A percentile compares a stretch with the other conserved stretches of the same genome.
phyloP scores from a whole-genome alignment of 2,113 vertebrate species.

The Riparia riparia region DNA sequence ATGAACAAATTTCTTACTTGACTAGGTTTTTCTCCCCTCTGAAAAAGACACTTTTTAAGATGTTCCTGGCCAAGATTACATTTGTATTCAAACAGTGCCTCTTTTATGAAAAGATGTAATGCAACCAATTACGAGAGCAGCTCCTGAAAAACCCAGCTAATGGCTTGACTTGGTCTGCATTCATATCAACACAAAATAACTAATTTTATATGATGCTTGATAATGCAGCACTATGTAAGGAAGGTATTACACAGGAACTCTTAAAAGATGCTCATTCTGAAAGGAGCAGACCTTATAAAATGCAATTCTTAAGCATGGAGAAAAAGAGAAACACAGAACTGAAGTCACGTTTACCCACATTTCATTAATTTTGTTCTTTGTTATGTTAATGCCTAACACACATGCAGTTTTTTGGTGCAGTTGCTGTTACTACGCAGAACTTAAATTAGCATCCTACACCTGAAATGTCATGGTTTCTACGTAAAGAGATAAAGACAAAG shows the following conservation, averaged over 20 bases:
- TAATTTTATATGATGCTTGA: conserved; percentile 15
- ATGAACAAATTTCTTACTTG: not conserved
- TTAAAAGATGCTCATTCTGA: not conserved
- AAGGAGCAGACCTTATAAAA: not conserved
- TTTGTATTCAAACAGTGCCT: not conserved
- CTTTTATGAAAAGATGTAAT: not conserved
- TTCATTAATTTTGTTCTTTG: not conserved
- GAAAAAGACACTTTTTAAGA: conserved; percentile 3
- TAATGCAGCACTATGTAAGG: not conserved
- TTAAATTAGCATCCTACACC: not conserved
- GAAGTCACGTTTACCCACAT: not conserved
- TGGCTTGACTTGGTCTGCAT: not conserved
- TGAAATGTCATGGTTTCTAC: not conserved
- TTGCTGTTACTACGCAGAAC: not conserved
- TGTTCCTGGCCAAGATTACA: not conserved
- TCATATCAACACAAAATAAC: not conserved
- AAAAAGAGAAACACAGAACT: not conserved
- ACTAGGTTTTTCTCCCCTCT: not conserved
- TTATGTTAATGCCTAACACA: not conserved
- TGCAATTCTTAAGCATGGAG: not conserved
- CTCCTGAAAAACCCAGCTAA: conserved; percentile 5
- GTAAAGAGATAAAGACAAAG: not conserved
- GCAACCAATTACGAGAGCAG: not conserved
- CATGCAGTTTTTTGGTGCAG: not conserved
- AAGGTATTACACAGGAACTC: not conserved